A percentile compares a stretch with the other conserved stretches of the same genome.
Conservation (phyloP, 2,113 vertebrate species). For the Channa maculata region DNA sequence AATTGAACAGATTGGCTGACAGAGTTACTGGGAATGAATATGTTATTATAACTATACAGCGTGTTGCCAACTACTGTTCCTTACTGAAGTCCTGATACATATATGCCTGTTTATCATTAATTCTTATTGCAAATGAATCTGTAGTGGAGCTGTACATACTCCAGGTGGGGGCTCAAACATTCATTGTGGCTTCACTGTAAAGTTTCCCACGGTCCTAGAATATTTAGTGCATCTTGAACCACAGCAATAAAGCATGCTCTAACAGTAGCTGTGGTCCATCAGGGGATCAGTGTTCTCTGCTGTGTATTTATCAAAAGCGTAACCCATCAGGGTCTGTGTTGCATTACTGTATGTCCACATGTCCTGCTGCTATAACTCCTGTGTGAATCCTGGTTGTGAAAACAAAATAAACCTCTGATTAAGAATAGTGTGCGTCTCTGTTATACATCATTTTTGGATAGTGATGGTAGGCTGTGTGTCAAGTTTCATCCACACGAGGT, state of each 20-base stretch:
- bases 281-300: not conserved
- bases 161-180: not conserved
- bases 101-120: not conserved
- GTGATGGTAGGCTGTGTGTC: too few relatives aligned
- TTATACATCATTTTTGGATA: not conserved
- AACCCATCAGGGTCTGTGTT: conserved; percentile 13
- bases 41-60: too few relatives aligned
- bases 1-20: too few relatives aligned
- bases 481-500: too few relatives aligned
- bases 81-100: too few relatives aligned
- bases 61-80: too few relatives aligned
- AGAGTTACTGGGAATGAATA: too few relatives aligned
- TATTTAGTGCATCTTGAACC: conserved; percentile 1
- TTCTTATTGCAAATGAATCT: not conserved
- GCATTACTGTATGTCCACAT: conserved; percentile 5
- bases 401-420: conserved; percentile 46
- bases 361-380: conserved; percentile 32
- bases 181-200: not conserved
- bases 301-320: conserved; percentile 10
- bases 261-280: conserved; percentile 15
- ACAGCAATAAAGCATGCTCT: conserved; percentile 19
- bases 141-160: not conserved
- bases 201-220: not conserved
- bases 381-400: conserved; percentile 9
- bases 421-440: not conserved